Evolutionary conservation across 2,797 vertebrate genomes (phyloP).

Genomic region (Manis crassicaudata): DNA sequence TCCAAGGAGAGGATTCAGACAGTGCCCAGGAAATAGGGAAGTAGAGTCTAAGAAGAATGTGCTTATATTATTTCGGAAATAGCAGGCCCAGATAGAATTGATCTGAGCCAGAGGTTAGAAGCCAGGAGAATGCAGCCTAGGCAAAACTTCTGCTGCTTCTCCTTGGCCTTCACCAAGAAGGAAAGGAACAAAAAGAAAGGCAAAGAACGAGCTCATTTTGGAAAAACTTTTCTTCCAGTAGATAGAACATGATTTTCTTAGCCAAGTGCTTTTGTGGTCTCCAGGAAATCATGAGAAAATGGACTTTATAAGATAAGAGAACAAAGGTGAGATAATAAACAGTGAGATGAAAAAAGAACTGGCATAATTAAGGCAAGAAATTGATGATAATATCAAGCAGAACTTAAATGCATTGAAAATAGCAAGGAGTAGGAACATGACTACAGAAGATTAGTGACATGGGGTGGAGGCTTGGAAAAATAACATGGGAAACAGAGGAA

Average conservation of each 20-base stretch:
- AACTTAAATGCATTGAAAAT: background rate
- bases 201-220: background rate
- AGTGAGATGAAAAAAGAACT: background rate
- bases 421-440: background rate
- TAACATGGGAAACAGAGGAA: background rate
- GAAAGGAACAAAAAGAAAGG: background rate
- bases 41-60: background rate
- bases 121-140: background rate
- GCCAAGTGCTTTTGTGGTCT: background rate
- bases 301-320: background rate
- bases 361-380: background rate
- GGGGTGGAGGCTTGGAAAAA: background rate
- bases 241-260: background rate
- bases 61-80: background rate
- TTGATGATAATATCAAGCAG: background rate
- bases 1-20: background rate
- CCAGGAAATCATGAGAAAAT: background rate
- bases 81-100: background rate
- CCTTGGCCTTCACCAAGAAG: background rate
- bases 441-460: background rate
- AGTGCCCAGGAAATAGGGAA: background rate
- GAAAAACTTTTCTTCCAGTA: background rate
- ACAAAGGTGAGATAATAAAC: background rate
- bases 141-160: background rate
- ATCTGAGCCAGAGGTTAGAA: background rate